These are phyloP conservation scores for Eutolmus rufibarbis DNA, from an alignment of 2,888 invertebrate species.

Conservation along the genomic window DNA sequence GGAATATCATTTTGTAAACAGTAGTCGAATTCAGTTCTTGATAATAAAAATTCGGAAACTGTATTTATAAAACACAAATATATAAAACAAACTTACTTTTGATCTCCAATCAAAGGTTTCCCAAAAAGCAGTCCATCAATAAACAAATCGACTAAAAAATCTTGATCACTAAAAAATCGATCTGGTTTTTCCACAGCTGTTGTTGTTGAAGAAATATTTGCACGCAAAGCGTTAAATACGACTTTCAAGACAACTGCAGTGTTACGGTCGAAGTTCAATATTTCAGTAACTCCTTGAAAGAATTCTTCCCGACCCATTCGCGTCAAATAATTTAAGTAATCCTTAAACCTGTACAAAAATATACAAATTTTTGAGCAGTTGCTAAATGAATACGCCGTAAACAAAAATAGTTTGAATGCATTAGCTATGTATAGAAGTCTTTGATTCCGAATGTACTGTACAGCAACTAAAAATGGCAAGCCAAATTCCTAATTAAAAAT, in stretches of 20 bases:
- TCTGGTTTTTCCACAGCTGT: neutral
- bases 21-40: constrained; percentile 37
- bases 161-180: neutral
- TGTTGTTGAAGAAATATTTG: neutral
- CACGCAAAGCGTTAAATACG: neutral
- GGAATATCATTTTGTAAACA: constrained; percentile 47
- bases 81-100: constrained; percentile 49
- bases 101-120: constrained; percentile 54
- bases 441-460: too few relatives aligned
- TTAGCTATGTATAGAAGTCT: too few relatives aligned
- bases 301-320: neutral
- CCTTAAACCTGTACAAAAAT: neutral
- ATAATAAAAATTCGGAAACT: neutral
- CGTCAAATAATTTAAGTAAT: neutral
- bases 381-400: neutral
- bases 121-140: constrained; percentile 51
- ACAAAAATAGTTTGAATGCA: too few relatives aligned
- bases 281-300: neutral
- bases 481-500: too few relatives aligned
- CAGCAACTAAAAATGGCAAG: too few relatives aligned
- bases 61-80: neutral
- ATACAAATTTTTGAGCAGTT: neutral
- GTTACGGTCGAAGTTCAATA: neutral
- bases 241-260: neutral
- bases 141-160: neutral